Conservation (phyloP, 1,140 invertebrate genomes). For the Marisa cornuarietis region DNA sequence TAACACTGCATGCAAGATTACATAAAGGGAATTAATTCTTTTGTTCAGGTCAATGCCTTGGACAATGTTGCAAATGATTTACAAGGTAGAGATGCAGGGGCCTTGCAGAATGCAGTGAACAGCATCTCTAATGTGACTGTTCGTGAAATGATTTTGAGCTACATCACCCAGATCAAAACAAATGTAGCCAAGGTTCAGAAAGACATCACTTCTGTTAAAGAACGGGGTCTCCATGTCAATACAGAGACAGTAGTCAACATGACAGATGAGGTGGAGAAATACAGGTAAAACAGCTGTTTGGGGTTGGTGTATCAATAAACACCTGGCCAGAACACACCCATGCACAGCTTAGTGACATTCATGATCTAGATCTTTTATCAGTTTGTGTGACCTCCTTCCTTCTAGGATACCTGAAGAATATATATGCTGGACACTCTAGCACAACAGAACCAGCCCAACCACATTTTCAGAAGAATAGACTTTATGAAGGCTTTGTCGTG, state of each 20-base stretch:
- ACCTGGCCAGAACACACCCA: neutral
- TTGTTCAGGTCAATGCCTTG: conserved; percentile 15
- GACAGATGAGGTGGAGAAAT: conserved; percentile 37
- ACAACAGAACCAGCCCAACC: too few species aligned
- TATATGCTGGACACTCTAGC: too few species aligned
- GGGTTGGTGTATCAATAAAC: neutral
- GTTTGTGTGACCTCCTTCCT: too few species aligned
- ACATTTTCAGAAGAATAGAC: too few species aligned
- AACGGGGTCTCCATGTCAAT: conserved; percentile 24
- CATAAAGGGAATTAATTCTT: too few species aligned
- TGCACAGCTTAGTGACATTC: neutral
- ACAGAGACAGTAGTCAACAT: conserved; percentile 30
- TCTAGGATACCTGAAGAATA: too few species aligned
- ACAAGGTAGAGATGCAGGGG: conserved; percentile 20
- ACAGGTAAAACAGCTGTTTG: conserved; percentile 33
- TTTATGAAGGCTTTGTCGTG: too few species aligned
- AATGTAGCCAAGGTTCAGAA: conserved; percentile 27
- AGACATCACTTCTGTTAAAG: conserved; percentile 32
- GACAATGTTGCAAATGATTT: conserved; percentile 32
- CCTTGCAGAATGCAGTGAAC: conserved; percentile 30
- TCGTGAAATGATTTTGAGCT: conserved; percentile 17
- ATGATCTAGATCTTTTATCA: too few species aligned
- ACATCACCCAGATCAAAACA: conserved; percentile 34
- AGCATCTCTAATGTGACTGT: conserved; percentile 33
- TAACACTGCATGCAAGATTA: too few species aligned